Conservation (phyloP, 2,888 invertebrate genomes). For the Nematopogon swammerdamellus region DNA sequence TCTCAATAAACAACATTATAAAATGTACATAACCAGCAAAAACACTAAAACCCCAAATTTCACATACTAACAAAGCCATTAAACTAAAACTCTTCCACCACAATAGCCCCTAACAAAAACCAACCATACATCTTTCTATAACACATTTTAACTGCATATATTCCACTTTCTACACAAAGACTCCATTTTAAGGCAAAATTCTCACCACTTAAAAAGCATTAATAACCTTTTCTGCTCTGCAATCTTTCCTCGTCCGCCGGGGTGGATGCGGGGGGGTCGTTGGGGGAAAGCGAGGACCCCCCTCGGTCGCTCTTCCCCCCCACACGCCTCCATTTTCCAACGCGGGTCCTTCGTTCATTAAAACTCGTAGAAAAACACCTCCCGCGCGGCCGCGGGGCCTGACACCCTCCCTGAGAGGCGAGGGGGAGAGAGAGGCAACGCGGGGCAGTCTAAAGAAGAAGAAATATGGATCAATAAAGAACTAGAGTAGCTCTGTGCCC, state of each 20-base stretch:
- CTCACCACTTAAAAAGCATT: conserved; percentile 48
- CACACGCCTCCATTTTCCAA: too few species aligned
- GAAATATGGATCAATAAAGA: conserved; percentile 60
- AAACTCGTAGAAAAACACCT: conserved; percentile 53
- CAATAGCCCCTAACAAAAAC: too few species aligned
- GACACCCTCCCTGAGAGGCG: conserved; percentile 11
- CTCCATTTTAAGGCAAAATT: conserved; percentile 35
- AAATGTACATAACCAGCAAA: too few species aligned
- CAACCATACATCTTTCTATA: not conserved
- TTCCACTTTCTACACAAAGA: not conserved
- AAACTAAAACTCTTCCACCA: not conserved
- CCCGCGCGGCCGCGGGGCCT: conserved; percentile 18
- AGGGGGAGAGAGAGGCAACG: conserved; percentile 17
- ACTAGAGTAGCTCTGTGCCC: conserved; percentile 54
- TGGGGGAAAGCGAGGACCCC: conserved; percentile 11
- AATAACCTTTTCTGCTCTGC: conserved; percentile 28
- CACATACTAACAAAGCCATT: not conserved
- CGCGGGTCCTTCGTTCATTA: conserved; percentile 43
- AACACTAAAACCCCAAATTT: too few species aligned
- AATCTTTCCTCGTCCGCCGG: conserved; percentile 16
- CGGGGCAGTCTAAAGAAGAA: conserved; percentile 51
- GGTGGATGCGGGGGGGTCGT: not conserved
- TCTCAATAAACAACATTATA: too few species aligned
- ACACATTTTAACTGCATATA: not conserved
- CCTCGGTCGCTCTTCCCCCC: conserved; percentile 29